Evolutionary conservation across 2,797 vertebrate species (phyloP).

Genomic region (Epinephelus coioides): DNA sequence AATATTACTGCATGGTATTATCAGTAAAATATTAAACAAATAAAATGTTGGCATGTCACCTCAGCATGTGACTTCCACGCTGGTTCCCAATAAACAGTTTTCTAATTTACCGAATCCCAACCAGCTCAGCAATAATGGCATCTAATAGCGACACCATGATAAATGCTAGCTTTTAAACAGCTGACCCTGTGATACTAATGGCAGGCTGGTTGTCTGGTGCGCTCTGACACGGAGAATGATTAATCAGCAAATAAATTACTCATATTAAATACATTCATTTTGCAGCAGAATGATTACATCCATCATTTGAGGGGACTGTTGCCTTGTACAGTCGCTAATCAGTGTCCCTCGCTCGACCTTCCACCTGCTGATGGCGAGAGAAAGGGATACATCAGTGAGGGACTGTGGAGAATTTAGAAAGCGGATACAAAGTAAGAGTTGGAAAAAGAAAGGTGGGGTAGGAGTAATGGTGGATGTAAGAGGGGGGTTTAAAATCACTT

Average conservation of each 20-base stretch:
- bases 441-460: neutral
- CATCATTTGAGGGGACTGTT: constrained; percentile 74
- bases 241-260: constrained; percentile 84
- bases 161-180: constrained; percentile 84
- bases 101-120: constrained; percentile 76
- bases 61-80: constrained; percentile 41
- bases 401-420: constrained; percentile 15
- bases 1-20: neutral
- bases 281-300: constrained; percentile 74
- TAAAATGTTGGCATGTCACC: constrained; percentile 3
- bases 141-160: constrained; percentile 82
- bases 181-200: constrained; percentile 73
- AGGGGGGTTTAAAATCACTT: neutral
- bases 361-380: constrained; percentile 5
- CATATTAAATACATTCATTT: constrained; percentile 86
- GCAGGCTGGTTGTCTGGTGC: constrained; percentile 70
- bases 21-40: neutral
- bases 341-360: constrained; percentile 25
- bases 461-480: neutral
- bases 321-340: constrained; percentile 50
- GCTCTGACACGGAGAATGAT: constrained; percentile 77
- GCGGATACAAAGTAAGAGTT: neutral
- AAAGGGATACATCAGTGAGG: constrained; percentile 24
- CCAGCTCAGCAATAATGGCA: constrained; percentile 79
- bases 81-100: constrained; percentile 67